These are phyloP conservation scores for Orius laevigatus DNA, from an alignment of 1,140 invertebrate species.

Conservation along the genomic window DNA sequence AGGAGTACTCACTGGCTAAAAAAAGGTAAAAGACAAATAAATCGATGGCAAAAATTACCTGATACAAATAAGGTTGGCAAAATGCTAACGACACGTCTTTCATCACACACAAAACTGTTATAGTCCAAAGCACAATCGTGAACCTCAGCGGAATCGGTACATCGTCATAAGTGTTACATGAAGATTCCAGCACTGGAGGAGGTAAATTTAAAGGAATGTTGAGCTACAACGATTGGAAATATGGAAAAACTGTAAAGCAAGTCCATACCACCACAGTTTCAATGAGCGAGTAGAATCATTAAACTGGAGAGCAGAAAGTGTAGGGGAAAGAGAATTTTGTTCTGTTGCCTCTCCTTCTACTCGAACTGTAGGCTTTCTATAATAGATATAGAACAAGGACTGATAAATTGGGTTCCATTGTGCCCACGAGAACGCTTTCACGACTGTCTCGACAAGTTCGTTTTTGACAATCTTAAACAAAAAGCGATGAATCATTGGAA, in stretches of 20 bases:
- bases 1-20: constrained; percentile 22
- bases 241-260: neutral
- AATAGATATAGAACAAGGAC: constrained; percentile 63
- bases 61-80: constrained; percentile 71
- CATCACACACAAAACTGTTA: constrained; percentile 56
- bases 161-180: too few species aligned
- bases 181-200: constrained; percentile 32
- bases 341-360: constrained; percentile 41
- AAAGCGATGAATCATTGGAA: too few species aligned
- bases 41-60: constrained; percentile 25
- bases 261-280: constrained; percentile 58
- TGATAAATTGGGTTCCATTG: constrained; percentile 65
- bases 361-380: constrained; percentile 44
- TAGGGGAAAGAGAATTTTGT: constrained; percentile 30
- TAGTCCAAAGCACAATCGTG: constrained; percentile 65
- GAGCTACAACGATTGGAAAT: constrained; percentile 34
- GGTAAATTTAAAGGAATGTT: constrained; percentile 70
- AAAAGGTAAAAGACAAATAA: constrained; percentile 1
- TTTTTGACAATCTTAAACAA: too few species aligned
- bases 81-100: constrained; percentile 59
- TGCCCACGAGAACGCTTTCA: constrained; percentile 59
- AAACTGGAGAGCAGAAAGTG: constrained; percentile 64
- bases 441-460: constrained; percentile 34
- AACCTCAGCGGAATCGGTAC: constrained; percentile 32
- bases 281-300: constrained; percentile 64